These are phyloP conservation scores for Cotesia vestalis DNA, from an alignment of 1,140 invertebrate species.

Conservation along the genomic window DNA sequence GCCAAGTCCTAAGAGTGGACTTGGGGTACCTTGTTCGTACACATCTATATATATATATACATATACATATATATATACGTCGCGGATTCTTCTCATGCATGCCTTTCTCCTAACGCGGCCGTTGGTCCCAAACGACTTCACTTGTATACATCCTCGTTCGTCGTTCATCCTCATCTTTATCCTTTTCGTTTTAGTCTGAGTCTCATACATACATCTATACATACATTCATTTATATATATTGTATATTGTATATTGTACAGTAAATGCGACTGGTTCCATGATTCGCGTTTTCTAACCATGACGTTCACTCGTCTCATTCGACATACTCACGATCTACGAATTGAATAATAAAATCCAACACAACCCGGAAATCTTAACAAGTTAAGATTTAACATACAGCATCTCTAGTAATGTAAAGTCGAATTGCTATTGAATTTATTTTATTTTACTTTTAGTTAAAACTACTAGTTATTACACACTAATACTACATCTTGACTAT, in stretches of 20 bases:
- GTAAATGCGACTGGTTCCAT: neutral
- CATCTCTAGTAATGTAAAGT: too few relatives aligned
- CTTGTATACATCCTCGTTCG: slow-evolving; percentile 1
- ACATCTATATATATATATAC: too few relatives aligned
- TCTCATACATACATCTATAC: too few relatives aligned
- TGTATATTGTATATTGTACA: too few relatives aligned
- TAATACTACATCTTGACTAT: too few relatives aligned
- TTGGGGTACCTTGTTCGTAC: slow-evolving; percentile 19
- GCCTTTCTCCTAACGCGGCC: slow-evolving; percentile 14
- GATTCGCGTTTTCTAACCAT: neutral
- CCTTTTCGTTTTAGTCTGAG: too few relatives aligned
- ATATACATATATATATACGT: slow-evolving; percentile 5
- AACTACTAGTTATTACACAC: too few relatives aligned
- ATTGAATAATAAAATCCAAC: neutral
- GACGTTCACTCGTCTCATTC: slow-evolving; percentile 5
- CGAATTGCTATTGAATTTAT: too few relatives aligned
- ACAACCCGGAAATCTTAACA: neutral
- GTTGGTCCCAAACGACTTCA: neutral
- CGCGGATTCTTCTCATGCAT: slow-evolving; percentile 5
- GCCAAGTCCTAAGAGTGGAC: slow-evolving; percentile 31
- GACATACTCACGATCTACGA: slow-evolving; percentile 1
- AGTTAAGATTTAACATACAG: too few relatives aligned
- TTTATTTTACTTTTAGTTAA: too few relatives aligned
- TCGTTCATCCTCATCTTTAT: neutral
- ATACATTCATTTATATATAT: too few relatives aligned